Evolutionary conservation across 2,888 invertebrate species (phyloP).

Genomic region (Machimus atricapillus): DNA sequence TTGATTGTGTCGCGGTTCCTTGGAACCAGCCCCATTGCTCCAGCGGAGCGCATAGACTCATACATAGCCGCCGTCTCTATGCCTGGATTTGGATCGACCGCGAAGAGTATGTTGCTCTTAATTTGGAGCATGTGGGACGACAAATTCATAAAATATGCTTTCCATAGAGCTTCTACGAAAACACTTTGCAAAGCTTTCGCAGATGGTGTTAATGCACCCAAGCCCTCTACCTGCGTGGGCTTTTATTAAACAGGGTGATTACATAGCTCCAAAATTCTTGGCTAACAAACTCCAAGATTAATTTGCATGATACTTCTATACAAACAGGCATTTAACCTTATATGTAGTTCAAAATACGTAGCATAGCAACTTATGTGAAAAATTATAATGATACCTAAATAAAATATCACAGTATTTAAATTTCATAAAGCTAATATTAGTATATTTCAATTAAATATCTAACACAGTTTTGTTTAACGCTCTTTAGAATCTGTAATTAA

Average conservation of each 20-base stretch:
- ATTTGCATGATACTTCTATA: too few species aligned
- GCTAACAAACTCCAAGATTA: not conserved
- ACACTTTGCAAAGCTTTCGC: not conserved
- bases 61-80: not conserved
- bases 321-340: too few species aligned
- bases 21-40: not conserved
- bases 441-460: too few species aligned
- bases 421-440: too few species aligned
- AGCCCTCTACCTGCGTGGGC: not conserved
- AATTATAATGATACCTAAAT: too few species aligned
- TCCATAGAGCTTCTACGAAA: not conserved
- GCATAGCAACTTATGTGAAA: too few species aligned
- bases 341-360: too few species aligned
- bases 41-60: not conserved
- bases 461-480: too few species aligned
- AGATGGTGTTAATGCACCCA: not conserved
- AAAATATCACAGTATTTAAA: too few species aligned
- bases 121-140: not conserved
- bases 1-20: not conserved
- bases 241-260: not conserved
- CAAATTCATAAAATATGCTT: not conserved
- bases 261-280: not conserved
- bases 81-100: not conserved
- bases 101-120: not conserved
- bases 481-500: too few species aligned